Base-by-base conservation (phyloP, 2,888 invertebrate genomes). In the Fissipunctia ypsillon region DNA sequence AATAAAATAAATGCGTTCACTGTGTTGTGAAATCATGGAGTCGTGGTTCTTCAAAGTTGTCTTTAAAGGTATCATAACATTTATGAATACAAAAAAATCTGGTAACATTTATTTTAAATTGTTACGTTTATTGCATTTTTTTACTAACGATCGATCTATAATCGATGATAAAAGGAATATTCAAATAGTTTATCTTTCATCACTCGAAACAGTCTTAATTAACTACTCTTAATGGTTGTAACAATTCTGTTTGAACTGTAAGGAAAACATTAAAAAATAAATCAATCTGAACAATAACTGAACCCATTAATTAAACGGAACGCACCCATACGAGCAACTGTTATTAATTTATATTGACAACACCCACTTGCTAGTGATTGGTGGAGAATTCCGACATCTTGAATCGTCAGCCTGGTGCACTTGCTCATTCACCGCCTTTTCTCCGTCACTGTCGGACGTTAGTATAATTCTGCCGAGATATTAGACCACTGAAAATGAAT, bases 401-500 rank as follows among this genome's bases (percentile, higher is more conserved):
- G 28, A 28, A 69, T 48, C 7, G 7, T 43, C 19, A 52, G n/a
- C 4, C 14, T 22, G 35, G 2, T 31, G 12, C 4, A 63, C 4
- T 22, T 6, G 28, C 1, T n/a, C 14, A 43, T 5, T 66, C 0
- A n/a, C 52, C 43, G 22, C 43, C 12, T 12, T 25, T 5, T 22
- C 7, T 7, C 35, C 5, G 25, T 0, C 3, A 1, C 22, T 12
- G 10, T 22, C 45, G 4, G 70, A 52, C 68, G 45, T 1, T 56
- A 16, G 3, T 16, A 19, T 43, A 25, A 22, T 45, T 68, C 19
- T 31, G 19, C 19, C 19, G 9, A 16, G 9, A 28, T 43, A 66
- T 3, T 31, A 31, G 0, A n/a, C n/a, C 28, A n/a, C 38, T 38
- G n/a, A 70, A 70, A 67, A 70, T 70, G 70, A 54, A 67, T 25